A percentile compares a stretch with the other conserved stretches of the same genome.
These are phyloP conservation scores for Odontomyia ornata DNA, from an alignment of 2,888 invertebrate species.

Conservation along the genomic window DNA sequence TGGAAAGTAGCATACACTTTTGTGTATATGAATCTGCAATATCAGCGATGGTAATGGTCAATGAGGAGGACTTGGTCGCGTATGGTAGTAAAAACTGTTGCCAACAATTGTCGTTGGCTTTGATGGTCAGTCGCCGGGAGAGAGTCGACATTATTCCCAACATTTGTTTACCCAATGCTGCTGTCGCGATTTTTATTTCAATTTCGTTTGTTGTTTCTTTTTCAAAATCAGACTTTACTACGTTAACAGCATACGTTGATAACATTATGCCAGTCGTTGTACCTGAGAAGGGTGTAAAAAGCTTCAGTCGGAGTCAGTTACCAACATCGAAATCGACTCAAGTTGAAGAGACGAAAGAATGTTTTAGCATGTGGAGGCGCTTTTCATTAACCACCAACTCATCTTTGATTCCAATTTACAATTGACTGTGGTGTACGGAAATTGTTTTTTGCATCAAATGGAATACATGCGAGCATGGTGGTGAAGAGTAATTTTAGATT, in stretches of 20 bases:
- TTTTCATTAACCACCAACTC: slow-evolving; percentile 11
- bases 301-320: background rate
- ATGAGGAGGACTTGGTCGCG: slow-evolving; percentile 6
- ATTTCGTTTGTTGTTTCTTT: slow-evolving; percentile 26
- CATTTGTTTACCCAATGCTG: slow-evolving; percentile 20
- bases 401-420: slow-evolving; percentile 16
- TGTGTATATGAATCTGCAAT: slow-evolving; percentile 20
- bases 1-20: background rate
- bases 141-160: background rate
- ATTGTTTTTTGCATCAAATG: slow-evolving; percentile 37
- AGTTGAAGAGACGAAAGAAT: background rate
- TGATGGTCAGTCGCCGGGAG: background rate
- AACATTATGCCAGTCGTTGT: background rate
- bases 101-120: slow-evolving; percentile 7
- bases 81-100: slow-evolving; percentile 8
- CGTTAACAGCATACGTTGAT: background rate
- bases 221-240: slow-evolving; percentile 19
- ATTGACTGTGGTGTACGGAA: slow-evolving; percentile 40
- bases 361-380: background rate
- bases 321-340: background rate
- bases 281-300: slow-evolving; percentile 17
- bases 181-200: slow-evolving; percentile 35
- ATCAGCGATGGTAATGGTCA: slow-evolving; percentile 26
- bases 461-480: background rate
- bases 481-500: no score